phyloP scores from a whole-genome alignment of 2,113 vertebrate genomes.

The Sigmodon hispidus region DNA sequence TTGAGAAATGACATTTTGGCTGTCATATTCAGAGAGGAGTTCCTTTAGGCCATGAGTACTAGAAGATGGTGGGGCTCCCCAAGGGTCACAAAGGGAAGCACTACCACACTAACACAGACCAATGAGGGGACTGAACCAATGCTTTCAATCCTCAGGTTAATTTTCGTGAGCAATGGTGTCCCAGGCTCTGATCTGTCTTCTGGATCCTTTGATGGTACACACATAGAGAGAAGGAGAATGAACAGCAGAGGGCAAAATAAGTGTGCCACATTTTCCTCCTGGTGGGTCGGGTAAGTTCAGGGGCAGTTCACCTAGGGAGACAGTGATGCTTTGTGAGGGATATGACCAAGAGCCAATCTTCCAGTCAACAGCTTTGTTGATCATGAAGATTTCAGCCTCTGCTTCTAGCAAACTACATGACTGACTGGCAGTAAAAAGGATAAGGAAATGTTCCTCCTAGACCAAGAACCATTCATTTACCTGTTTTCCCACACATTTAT shows the following conservation, averaged over 20 bases:
- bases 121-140: not conserved
- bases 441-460: fast-evolving
- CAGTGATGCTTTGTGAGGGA: not conserved
- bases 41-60: fast-evolving
- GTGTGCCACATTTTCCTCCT: not conserved
- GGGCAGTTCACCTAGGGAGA: not conserved
- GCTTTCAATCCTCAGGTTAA: not conserved
- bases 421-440: not conserved
- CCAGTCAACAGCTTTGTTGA: too few species aligned
- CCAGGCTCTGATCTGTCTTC: not conserved
- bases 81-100: not conserved
- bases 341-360: not conserved
- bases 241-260: fast-evolving
- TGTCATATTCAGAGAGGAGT: not conserved
- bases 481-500: fast-evolving
- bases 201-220: not conserved
- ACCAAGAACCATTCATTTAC: not conserved
- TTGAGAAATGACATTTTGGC: not conserved
- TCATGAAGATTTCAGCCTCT: not conserved
- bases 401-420: not conserved
- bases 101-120: not conserved
- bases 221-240: not conserved
- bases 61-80: not conserved
- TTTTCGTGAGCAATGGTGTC: not conserved
- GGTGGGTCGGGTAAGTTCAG: fast-evolving